phyloP scores from a whole-genome alignment of 2,113 vertebrate genomes.

The Dermatemys mawii region DNA sequence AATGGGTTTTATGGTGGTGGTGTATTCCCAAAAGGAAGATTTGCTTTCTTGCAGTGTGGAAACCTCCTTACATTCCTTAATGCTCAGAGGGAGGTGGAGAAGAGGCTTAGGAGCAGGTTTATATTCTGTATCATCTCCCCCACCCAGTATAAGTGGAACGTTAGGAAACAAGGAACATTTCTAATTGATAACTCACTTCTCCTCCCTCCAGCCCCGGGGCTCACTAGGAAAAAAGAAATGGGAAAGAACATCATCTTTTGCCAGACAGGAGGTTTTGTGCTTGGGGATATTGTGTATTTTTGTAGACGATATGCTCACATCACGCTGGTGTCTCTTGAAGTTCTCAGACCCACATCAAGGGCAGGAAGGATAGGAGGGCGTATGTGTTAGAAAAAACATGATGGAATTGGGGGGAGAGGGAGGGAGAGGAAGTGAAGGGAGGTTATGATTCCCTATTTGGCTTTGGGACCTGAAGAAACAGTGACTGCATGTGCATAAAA shows the following conservation, averaged over 20 bases:
- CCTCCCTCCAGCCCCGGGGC: neutral
- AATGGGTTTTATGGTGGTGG: neutral
- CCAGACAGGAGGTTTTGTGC: neutral
- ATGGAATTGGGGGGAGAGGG: neutral
- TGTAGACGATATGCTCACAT: neutral
- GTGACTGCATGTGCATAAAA: neutral
- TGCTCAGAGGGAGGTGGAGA: neutral
- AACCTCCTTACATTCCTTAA: fast-evolving
- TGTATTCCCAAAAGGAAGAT: neutral
- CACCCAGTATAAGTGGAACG: fast-evolving
- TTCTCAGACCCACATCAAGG: fast-evolving
- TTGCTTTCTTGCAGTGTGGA: fast-evolving
- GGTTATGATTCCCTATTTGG: fast-evolving
- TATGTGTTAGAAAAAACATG: neutral
- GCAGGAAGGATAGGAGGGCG: neutral
- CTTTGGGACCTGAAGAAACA: neutral
- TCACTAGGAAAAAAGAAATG: neutral
- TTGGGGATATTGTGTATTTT: neutral
- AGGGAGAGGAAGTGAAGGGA: too few relatives aligned
- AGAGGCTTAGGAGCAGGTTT: neutral
- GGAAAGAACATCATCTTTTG: too few relatives aligned
- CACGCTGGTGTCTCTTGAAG: neutral
- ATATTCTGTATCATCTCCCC: neutral
- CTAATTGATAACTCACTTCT: neutral
- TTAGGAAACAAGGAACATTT: neutral